Percentiles rank a stretch among this genome's conserved stretches.
Evolutionary conservation across 2,113 vertebrate genomes (phyloP).

Genomic region (Pedionomus torquatus): DNA sequence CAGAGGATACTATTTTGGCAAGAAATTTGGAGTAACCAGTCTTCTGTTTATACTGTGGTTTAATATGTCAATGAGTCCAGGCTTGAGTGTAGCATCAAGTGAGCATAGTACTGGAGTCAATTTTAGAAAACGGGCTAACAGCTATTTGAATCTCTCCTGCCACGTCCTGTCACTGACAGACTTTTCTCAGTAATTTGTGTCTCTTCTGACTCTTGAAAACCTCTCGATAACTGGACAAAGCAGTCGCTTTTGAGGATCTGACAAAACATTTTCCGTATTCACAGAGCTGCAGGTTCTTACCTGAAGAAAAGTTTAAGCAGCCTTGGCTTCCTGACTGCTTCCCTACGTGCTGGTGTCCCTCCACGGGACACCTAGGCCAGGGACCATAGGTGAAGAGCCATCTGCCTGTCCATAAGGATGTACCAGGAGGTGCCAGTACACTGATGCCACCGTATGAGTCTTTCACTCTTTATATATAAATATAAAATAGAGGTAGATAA

Average conservation of each 20-base stretch:
- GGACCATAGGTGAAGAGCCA: background rate
- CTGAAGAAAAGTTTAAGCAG: background rate
- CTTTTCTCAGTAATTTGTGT: background rate
- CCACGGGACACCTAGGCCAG: accelerated
- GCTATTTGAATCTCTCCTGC: background rate
- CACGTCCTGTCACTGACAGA: background rate
- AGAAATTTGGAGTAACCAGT: background rate
- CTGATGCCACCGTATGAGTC: background rate
- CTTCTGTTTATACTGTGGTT: background rate
- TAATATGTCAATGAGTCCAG: background rate
- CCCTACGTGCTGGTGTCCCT: accelerated
- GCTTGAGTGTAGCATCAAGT: background rate
- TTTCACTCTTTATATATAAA: no score
- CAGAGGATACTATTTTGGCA: background rate
- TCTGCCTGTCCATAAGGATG: background rate
- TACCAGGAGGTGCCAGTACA: accelerated
- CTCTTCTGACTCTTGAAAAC: background rate
- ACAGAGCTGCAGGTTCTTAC: background rate
- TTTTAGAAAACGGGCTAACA: background rate
- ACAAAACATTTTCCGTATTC: background rate
- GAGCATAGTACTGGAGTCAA: background rate
- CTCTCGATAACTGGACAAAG: background rate
- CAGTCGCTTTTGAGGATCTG: background rate
- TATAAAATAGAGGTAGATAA: background rate
- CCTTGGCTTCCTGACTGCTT: background rate